phyloP scores from a whole-genome alignment of 64 coral and sea anemone genomes.

The Hydrozoanthus tunicans region DNA sequence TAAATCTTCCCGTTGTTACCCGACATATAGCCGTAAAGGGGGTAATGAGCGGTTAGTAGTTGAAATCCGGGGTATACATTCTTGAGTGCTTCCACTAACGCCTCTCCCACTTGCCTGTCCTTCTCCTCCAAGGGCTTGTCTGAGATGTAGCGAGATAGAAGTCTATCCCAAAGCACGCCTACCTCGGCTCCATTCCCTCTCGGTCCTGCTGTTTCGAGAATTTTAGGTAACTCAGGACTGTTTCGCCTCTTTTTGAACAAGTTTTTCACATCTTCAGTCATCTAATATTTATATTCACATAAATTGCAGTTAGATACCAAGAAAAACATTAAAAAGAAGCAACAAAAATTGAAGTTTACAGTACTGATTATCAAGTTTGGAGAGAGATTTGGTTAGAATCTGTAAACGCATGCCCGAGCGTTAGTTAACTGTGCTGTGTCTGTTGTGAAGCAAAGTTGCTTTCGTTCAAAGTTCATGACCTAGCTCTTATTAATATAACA shows the following conservation, averaged over 20 bases:
- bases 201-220: conserved; percentile 31
- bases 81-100: conserved; percentile 6
- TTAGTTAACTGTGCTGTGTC: not conserved
- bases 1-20: conserved; percentile 22
- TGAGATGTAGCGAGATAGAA: conserved; percentile 11
- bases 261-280: conserved; percentile 40
- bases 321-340: not conserved
- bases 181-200: conserved; percentile 40
- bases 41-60: conserved; percentile 7
- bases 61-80: conserved; percentile 20
- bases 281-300: not conserved
- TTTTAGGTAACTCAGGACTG: conserved; percentile 8
- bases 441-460: no score
- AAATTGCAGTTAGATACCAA: no score
- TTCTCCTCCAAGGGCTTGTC: conserved; percentile 25
- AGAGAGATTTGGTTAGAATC: no score
- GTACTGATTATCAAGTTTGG: not conserved
- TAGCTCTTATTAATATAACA: no score
- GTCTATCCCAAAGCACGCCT: conserved; percentile 26
- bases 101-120: conserved; percentile 5
- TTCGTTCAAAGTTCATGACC: no score
- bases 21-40: conserved; percentile 53
- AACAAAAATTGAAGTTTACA: not conserved
- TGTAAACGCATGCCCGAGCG: not conserved
- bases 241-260: conserved; percentile 48